Evolutionary conservation across 2,888 invertebrate genomes (phyloP).

Genomic region (Erebia aethiops): DNA sequence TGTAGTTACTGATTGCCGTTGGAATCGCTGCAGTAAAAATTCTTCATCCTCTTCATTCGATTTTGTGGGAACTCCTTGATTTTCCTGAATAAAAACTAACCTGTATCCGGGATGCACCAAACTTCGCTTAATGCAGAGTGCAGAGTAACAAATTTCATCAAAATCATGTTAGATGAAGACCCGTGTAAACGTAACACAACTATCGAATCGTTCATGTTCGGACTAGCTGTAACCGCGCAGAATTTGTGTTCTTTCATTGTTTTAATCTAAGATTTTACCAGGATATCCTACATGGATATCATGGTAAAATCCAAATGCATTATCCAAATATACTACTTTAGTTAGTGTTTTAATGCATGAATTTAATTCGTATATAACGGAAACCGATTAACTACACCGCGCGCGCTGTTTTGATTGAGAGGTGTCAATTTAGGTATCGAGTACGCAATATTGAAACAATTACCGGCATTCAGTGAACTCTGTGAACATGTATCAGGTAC

Average conservation of each 20-base stretch:
- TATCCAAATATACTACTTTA: too few species aligned
- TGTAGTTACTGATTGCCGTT: slow-evolving; percentile 12
- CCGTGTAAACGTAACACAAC: background rate
- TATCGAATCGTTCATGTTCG: background rate
- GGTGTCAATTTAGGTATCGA: background rate
- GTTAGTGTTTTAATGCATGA: too few species aligned
- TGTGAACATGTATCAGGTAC: slow-evolving; percentile 46
- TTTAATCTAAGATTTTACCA: too few species aligned
- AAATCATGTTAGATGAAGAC: background rate
- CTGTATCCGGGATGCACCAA: background rate
- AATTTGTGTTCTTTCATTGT: background rate
- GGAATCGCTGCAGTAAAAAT: too few species aligned
- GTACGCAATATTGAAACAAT: slow-evolving; percentile 38
- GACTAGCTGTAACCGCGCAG: background rate
- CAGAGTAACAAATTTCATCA: too few species aligned
- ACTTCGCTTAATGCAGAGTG: too few species aligned
- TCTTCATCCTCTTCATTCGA: too few species aligned
- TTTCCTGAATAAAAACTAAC: background rate
- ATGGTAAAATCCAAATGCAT: too few species aligned
- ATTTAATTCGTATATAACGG: background rate
- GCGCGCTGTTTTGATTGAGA: background rate
- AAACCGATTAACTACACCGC: background rate
- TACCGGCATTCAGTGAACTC: slow-evolving; percentile 40
- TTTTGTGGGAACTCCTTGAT: background rate
- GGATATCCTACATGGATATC: too few species aligned